Evolutionary conservation across 2,888 invertebrate genomes (phyloP).

Genomic region (Halocaridina rubra): DNA sequence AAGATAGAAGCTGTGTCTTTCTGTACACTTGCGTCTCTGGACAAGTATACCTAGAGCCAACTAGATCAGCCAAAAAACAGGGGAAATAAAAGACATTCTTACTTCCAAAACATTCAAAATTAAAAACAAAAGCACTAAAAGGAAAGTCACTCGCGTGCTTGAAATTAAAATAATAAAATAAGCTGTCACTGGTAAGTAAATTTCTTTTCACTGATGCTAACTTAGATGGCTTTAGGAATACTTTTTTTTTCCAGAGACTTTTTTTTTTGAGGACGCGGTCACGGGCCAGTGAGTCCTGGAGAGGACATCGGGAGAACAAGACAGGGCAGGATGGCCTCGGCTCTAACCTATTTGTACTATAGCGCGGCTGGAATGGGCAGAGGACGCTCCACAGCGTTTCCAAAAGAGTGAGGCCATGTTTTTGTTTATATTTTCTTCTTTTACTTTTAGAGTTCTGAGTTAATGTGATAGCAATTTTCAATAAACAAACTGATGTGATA

Average conservation of each 20-base stretch:
- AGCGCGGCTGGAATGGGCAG: constrained; percentile 60
- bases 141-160: not conserved
- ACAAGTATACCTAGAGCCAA: not conserved
- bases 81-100: no score
- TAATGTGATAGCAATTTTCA: no score
- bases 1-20: constrained; percentile 53
- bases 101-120: not conserved
- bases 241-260: constrained; percentile 26
- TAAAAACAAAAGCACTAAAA: not conserved
- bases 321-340: constrained; percentile 59
- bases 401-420: constrained; percentile 52
- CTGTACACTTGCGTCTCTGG: constrained; percentile 39
- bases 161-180: not conserved
- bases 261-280: constrained; percentile 37
- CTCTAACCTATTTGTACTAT: constrained; percentile 62
- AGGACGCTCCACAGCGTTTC: constrained; percentile 52
- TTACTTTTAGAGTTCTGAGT: not conserved
- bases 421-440: not conserved
- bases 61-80: not conserved
- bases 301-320: constrained; percentile 49
- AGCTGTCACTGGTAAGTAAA: no score
- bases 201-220: no score
- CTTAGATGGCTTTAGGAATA: constrained; percentile 41
- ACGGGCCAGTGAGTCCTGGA: constrained; percentile 46
- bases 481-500: no score